Percentiles rank a stretch among this genome's conserved stretches.
phyloP scores from a whole-genome alignment of 53 echinoderm and acorn worm species.

The Echinarachnius parma region DNA sequence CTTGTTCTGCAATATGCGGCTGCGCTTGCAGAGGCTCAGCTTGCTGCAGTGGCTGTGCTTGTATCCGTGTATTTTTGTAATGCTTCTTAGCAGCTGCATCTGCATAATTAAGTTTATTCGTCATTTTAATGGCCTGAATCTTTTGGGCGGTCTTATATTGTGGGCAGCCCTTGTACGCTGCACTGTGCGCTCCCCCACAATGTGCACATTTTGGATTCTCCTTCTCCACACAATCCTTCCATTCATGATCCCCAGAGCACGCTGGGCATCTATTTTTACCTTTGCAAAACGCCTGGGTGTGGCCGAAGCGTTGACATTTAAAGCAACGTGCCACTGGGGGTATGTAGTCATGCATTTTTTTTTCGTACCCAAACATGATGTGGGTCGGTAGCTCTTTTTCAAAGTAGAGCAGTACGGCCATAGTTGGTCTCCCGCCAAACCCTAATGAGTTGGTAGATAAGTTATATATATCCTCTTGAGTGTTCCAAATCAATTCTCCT shows the following conservation, averaged over 20 bases:
- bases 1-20: no score
- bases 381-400: no score
- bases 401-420: no score
- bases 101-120: background rate
- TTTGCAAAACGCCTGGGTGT: background rate
- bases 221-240: background rate
- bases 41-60: no score
- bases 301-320: background rate
- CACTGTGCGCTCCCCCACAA: background rate
- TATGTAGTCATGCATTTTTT: background rate
- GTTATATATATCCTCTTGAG: no score
- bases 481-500: no score
- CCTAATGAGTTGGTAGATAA: no score
- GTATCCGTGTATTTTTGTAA: no score
- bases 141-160: background rate
- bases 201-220: background rate
- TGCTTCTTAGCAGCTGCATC: background rate
- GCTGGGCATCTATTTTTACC: background rate
- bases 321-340: background rate
- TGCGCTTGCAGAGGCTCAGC: no score
- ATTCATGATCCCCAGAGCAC: background rate
- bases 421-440: no score
- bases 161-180: background rate
- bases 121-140: background rate
- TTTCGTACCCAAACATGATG: no score